Evolutionary conservation across 2,113 vertebrate species (phyloP).

Genomic region (Astur gentilis): DNA sequence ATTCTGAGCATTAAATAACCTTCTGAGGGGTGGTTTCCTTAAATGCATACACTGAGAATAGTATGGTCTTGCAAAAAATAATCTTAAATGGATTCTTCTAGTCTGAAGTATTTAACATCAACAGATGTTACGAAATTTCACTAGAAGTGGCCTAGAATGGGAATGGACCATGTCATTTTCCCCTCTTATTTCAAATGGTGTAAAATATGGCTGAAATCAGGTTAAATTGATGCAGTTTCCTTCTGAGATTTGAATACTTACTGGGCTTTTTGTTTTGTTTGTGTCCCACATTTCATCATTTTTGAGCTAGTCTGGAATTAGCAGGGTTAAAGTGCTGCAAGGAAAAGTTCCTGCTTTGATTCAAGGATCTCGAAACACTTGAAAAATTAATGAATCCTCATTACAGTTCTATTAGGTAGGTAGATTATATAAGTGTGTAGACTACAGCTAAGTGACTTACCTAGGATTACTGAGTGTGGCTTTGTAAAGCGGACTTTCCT

Average conservation of each 20-base stretch:
- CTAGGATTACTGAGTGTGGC: background rate
- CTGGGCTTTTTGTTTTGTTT: background rate
- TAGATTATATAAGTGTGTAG: background rate
- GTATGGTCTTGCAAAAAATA: background rate
- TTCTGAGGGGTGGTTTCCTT: background rate
- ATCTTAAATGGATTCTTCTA: background rate
- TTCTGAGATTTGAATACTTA: background rate
- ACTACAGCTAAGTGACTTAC: background rate
- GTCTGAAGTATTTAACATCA: constrained; percentile 2
- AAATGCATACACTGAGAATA: background rate
- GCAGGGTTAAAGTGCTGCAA: background rate
- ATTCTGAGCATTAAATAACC: background rate
- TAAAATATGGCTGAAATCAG: background rate
- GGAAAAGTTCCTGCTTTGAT: background rate
- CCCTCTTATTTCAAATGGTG: background rate
- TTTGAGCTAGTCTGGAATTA: background rate
- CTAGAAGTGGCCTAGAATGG: background rate
- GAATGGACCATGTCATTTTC: background rate
- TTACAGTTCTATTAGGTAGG: background rate
- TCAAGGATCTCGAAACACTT: background rate
- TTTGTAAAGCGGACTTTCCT: background rate
- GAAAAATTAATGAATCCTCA: background rate
- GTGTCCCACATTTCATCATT: background rate
- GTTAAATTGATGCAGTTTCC: background rate
- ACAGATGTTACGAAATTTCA: background rate